Base-by-base conservation (phyloP, 2,797 vertebrate genomes). In the Sebastes elongatus region DNA sequence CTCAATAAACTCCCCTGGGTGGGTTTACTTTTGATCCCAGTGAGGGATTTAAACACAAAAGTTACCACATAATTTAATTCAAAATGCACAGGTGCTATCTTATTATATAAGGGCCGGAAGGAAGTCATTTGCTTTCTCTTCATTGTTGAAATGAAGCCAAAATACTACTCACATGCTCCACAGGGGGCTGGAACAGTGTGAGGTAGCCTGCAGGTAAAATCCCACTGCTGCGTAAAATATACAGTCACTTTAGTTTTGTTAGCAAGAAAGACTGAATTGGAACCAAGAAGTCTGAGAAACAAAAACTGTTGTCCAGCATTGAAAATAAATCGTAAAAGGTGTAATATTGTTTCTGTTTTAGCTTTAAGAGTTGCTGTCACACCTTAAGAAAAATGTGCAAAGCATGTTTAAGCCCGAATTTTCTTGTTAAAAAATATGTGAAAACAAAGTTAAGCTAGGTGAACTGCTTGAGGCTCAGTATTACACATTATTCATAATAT, bases 141-240 rank as follows among this genome's bases (percentile, higher is more conserved):
- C 33, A 68, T 56, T 75, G 63, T 42, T 71, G 66, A 73, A 75
- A 74, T 59, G 7, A 63, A 78, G 71, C 42, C n/a, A 70, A 66
- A 83, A 80, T 38, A 35, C 20, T 16, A 16, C 63, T 71, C 53
- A 49, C 42, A 68, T 52, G 59, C 33, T 71, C 25, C 20, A 46
- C 30, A 16, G 35, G 49, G 57, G 67, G 30, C 27, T 20, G 33
- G 52, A 60, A 65, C 18, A 60, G n/a, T 71, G 38, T 4, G 49
- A 74, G 64, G 25, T n/a, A 63, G 55, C 22, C 77, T 69, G 52
- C 71, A 81, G 62, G 60, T 70, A 67, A 79, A 80, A 81, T 76
- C 66, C 33, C 25, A 71, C 22, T 32, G 18, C 6, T 69, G 61
- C 9, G 10, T 65, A 23, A 80, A 78, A 62, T 9, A 78, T n/a